Evolutionary conservation across 2,113 vertebrate genomes (phyloP), one percentile per base, ranked within the genome.

Genomic region (Lathamus discolor): DNA sequence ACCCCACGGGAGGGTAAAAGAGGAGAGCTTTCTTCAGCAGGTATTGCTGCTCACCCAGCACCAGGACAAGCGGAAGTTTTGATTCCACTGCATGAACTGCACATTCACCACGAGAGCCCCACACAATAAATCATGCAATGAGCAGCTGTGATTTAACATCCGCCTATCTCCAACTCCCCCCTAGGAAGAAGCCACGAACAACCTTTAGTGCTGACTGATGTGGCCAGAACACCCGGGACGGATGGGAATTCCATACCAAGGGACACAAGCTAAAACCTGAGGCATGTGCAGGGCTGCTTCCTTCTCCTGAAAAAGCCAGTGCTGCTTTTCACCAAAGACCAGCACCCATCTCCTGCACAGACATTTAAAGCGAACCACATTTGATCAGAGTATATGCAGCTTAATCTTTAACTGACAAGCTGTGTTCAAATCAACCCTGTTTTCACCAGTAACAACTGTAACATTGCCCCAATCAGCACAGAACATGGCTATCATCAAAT

Each of bases 1-100:
- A 3, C 5, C 10, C 0, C 0, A 28, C 1, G 3, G 23, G 59
- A 68, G 5, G 22, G 41, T 10, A 74, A 9, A 13, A 1, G n/a
- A 49, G 31, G 9, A 43, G 20, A 46, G 24, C 11, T 44, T 29
- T 17, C 76, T 35, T 10, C 82, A 63, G 25, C 48, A 29, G 31
- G 12, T 33, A 55, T 15, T 10, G 6, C 43, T 13, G 57, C 37
- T 70, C 24, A 3, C 6, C 49, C 33, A 33, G 11, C 41, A 51
- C 8, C 17, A 6, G 3, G 41, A 15, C 4, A 24, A 5, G 12
- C 2, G 1, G 4, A 62, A 39, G 27, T 55, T 68, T 51, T 15
- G n/a, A 24, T 61, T 24, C 59, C 4, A 10, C 27, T 31, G 9
- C 8, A 10, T 44, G n/a, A 77, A 28, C 44, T 6, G 2, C 6